A percentile compares a stretch with the other conserved stretches of the same genome.
These are phyloP conservation scores for Parazoanthus atlanticus DNA, from an alignment of 92 coral and sea anemone species.

Conservation along the genomic window DNA sequence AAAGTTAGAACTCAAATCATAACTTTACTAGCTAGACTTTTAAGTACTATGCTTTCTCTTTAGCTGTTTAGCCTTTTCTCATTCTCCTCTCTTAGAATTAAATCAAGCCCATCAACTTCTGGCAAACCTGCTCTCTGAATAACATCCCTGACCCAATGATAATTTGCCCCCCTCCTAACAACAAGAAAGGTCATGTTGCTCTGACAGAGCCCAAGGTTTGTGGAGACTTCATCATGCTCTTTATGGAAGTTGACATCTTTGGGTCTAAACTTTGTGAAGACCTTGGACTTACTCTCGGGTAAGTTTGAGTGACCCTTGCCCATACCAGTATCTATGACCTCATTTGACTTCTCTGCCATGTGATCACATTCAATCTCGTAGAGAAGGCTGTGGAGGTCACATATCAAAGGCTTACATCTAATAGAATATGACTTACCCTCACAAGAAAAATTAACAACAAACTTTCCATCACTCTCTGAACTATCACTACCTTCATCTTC, in stretches of 20 bases:
- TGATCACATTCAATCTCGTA: conserved; percentile 65
- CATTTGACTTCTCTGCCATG: conserved; percentile 49
- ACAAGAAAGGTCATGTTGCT: conserved; percentile 45
- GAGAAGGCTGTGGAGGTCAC: conserved; percentile 52
- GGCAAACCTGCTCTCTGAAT: conserved; percentile 24
- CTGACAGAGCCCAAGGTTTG: conserved; percentile 53
- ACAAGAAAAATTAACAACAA: conserved; percentile 5
- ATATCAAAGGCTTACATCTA: conserved; percentile 41
- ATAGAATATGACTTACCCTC: conserved; percentile 52
- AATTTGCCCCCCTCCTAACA: conserved; percentile 21
- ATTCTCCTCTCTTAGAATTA: no score
- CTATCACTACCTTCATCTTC: background rate
- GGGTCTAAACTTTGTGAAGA: conserved; percentile 57
- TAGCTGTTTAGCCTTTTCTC: background rate
- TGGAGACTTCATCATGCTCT: conserved; percentile 41
- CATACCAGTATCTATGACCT: conserved; percentile 40
- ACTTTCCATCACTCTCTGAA: no score
- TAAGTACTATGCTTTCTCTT: background rate
- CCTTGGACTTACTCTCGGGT: conserved; percentile 46
- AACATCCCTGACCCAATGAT: conserved; percentile 55
- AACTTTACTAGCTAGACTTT: no score
- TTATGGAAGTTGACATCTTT: conserved; percentile 47
- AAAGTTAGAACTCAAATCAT: no score
- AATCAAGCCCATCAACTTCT: background rate
- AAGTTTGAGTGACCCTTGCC: conserved; percentile 56